These are phyloP conservation scores for Seriola aureovittata DNA, from an alignment of 2,113 vertebrate species.

Conservation along the genomic window DNA sequence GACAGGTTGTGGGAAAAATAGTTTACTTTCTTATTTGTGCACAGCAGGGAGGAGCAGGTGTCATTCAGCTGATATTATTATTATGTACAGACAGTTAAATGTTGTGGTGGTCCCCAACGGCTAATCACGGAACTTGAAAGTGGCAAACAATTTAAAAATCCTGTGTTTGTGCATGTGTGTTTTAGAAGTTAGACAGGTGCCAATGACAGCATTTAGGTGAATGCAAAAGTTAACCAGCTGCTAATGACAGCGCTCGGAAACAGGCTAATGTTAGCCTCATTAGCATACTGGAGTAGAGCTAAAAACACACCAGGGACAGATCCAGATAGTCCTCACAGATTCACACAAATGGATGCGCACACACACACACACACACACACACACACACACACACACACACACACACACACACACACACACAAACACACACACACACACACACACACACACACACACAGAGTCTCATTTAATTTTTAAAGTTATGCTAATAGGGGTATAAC, in stretches of 20 bases:
- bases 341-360: background rate
- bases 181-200: slow-evolving; percentile 32
- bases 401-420: too few species aligned
- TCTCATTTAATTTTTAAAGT: too few species aligned
- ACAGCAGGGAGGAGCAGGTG: background rate
- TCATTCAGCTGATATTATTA: background rate
- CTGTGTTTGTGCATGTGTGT: background rate
- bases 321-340: background rate
- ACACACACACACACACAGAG: too few species aligned
- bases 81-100: background rate
- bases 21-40: background rate
- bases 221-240: slow-evolving; percentile 44
- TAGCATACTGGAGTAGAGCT: slow-evolving; percentile 29
- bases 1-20: background rate
- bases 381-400: too few species aligned
- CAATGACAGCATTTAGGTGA: slow-evolving; percentile 38
- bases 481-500: too few species aligned
- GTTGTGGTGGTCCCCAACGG: background rate
- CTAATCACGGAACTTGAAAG: background rate
- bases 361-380: too few species aligned
- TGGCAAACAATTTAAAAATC: background rate
- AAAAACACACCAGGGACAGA: slow-evolving; percentile 38
- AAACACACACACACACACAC: too few species aligned
- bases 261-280: slow-evolving; percentile 50
- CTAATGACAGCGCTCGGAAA: slow-evolving; percentile 50